Evolutionary conservation across 2,113 vertebrate species (phyloP).

Genomic region (Nothocercus nigrocapillus): DNA sequence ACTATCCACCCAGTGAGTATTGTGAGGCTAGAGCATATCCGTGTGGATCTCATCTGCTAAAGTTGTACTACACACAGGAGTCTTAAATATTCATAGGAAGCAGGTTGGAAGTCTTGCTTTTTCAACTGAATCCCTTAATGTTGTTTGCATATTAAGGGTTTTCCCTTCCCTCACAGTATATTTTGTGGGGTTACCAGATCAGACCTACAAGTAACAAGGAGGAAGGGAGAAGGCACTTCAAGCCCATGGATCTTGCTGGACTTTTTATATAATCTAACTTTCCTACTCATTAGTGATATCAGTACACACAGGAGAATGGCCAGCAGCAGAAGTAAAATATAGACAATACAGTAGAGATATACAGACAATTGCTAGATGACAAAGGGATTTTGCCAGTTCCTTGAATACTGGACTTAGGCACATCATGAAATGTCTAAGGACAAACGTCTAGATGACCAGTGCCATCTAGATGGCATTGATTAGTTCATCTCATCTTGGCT

Average conservation of each 20-base stretch:
- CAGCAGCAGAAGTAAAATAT: neutral
- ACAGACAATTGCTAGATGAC: neutral
- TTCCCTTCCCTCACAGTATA: fast-evolving
- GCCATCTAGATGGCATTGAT: neutral
- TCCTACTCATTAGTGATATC: neutral
- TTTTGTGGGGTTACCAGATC: neutral
- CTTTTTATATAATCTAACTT: neutral
- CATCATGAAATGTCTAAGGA: neutral
- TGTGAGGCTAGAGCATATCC: neutral
- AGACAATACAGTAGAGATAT: neutral
- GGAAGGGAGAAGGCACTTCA: neutral
- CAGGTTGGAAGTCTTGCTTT: neutral
- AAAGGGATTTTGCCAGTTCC: neutral
- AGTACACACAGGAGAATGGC: neutral
- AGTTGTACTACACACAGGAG: neutral
- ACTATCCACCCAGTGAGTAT: neutral
- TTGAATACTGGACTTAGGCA: neutral
- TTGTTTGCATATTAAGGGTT: neutral
- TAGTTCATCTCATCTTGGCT: neutral
- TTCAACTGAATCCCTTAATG: neutral
- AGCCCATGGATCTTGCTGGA: neutral
- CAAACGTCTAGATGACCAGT: too few species aligned
- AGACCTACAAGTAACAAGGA: neutral
- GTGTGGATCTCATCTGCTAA: neutral
- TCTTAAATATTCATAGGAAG: neutral